Evolutionary conservation across 2,797 vertebrate species (phyloP).

Genomic region (Pipistrellus nathusii): DNA sequence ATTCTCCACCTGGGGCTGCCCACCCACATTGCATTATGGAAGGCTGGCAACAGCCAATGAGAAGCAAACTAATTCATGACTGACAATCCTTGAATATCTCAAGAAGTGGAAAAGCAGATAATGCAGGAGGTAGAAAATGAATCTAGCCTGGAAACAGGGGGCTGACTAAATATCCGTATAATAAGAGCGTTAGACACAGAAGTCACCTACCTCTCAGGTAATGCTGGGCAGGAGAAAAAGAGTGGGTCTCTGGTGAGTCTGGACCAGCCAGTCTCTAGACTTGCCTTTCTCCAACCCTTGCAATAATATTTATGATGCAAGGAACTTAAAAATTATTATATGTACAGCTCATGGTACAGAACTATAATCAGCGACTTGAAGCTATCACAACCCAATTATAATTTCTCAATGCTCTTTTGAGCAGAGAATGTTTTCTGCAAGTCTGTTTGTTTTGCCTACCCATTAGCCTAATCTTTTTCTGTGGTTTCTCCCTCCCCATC

Average conservation of each 20-base stretch:
- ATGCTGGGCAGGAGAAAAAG: too few species aligned
- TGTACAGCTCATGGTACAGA: not conserved
- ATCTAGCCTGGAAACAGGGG: not conserved
- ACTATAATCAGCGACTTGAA: not conserved
- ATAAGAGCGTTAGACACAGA: not conserved
- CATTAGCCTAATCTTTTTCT: not conserved
- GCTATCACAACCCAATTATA: not conserved
- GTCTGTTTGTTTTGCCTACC: not conserved
- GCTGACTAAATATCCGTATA: not conserved
- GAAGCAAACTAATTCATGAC: not conserved
- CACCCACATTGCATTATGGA: not conserved
- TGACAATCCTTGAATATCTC: not conserved
- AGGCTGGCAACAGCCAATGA: not conserved
- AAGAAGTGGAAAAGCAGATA: not conserved
- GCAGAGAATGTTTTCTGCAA: constrained; percentile 2
- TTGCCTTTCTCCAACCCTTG: not conserved
- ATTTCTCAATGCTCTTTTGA: not conserved
- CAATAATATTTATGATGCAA: not conserved
- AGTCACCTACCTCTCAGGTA: not conserved
- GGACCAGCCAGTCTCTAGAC: not conserved
- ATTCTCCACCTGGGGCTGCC: not conserved
- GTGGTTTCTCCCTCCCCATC: not conserved
- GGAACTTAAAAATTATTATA: not conserved
- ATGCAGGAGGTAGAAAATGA: not conserved
- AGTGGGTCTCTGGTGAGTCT: not conserved